A percentile compares a stretch with the other conserved stretches of the same genome.
phyloP scores from a whole-genome alignment of 2,888 invertebrate species.

The Malthinus flaveolus region DNA sequence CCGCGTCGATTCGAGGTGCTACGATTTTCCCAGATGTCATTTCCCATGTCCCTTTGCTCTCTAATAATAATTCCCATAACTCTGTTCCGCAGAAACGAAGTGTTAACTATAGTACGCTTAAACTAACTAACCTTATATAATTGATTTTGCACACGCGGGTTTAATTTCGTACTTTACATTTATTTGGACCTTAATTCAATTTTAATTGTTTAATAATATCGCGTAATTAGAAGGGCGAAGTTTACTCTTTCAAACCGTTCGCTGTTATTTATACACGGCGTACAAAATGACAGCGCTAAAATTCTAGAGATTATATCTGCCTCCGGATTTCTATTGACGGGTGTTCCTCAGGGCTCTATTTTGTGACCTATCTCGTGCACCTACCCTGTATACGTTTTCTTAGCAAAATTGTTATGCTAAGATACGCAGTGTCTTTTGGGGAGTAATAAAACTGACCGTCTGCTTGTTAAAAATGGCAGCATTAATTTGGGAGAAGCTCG shows the following conservation, averaged over 20 bases:
- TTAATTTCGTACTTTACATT: constrained; percentile 9
- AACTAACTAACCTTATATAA: constrained; percentile 21
- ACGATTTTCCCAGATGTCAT: constrained; percentile 15
- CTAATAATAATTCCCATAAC: constrained; percentile 10
- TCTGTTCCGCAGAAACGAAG: constrained; percentile 12
- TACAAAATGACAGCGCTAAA: too few relatives aligned
- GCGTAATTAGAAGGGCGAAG: not conserved
- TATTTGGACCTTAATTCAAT: constrained; percentile 14
- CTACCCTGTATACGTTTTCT: too few relatives aligned
- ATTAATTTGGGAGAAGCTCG: too few relatives aligned
- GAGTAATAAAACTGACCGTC: too few relatives aligned
- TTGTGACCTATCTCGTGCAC: too few relatives aligned
- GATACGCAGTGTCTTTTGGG: too few relatives aligned
- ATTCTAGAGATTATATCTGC: too few relatives aligned
- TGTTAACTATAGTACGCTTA: not conserved
- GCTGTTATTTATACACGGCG: too few relatives aligned
- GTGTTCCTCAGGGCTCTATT: too few relatives aligned
- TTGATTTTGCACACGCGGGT: constrained; percentile 19
- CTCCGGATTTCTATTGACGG: too few relatives aligned
- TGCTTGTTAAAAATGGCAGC: too few relatives aligned
- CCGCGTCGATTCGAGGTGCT: constrained; percentile 11
- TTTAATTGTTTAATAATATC: not conserved
- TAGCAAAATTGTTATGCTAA: too few relatives aligned
- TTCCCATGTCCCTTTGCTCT: constrained; percentile 12
- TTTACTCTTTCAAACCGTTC: not conserved